A percentile compares a stretch with the other conserved stretches of the same genome.
phyloP scores from a whole-genome alignment of 2,797 vertebrate species.

The Eulemur albifrons region DNA sequence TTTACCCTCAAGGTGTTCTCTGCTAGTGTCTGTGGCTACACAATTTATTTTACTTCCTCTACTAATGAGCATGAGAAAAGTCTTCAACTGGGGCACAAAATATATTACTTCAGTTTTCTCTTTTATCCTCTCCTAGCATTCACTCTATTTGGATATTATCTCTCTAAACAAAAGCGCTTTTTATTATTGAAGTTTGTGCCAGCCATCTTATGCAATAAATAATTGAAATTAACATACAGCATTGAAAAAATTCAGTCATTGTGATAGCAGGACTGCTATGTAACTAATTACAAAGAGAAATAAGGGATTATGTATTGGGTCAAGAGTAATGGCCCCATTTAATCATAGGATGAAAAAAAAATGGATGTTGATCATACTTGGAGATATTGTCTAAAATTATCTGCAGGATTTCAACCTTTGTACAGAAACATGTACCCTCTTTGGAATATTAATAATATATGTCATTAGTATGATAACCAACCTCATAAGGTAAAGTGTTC shows the following conservation, averaged over 20 bases:
- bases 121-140: neutral
- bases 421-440: neutral
- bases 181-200: neutral
- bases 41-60: neutral
- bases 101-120: neutral
- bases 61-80: neutral
- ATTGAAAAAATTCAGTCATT: neutral
- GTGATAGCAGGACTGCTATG: neutral
- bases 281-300: neutral
- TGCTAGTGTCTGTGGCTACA: neutral
- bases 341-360: neutral
- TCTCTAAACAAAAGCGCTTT: neutral
- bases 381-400: neutral
- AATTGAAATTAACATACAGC: neutral
- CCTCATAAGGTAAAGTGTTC: neutral
- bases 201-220: neutral
- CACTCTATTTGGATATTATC: neutral
- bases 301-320: neutral
- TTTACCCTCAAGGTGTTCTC: neutral
- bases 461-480: neutral
- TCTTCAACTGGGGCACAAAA: neutral
- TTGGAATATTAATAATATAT: neutral
- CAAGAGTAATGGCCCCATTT: neutral
- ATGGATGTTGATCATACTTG: neutral
- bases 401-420: neutral